Conservation (phyloP, 2,113 vertebrate species). For the Nothobranchius furzeri region DNA sequence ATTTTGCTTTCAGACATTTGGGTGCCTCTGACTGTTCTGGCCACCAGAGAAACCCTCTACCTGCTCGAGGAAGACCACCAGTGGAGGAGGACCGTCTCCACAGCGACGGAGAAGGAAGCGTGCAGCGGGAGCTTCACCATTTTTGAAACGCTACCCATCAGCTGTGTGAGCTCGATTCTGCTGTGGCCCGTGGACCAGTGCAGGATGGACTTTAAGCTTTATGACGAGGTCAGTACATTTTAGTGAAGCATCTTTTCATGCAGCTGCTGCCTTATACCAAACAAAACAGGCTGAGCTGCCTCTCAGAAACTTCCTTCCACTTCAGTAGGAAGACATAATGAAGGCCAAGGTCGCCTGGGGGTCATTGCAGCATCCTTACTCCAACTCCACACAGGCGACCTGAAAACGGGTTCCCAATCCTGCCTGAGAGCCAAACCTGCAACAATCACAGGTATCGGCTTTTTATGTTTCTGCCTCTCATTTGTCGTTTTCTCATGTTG, state of each 20-base stretch:
- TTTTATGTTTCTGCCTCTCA: conserved; percentile 1
- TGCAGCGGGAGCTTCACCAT: conserved; percentile 58
- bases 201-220: conserved; percentile 86
- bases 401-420: neutral
- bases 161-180: conserved; percentile 82
- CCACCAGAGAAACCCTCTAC: conserved; percentile 77
- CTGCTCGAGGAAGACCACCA: conserved; percentile 80
- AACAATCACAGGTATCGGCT: neutral
- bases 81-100: conserved; percentile 62
- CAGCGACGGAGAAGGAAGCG: conserved; percentile 14
- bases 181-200: conserved; percentile 81
- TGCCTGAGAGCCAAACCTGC: neutral
- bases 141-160: conserved; percentile 77
- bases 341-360: neutral
- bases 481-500: neutral
- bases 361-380: neutral
- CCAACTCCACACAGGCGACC: neutral
- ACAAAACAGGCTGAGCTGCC: too few relatives aligned
- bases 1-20: conserved; percentile 56
- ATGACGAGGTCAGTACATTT: conserved; percentile 86
- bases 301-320: neutral
- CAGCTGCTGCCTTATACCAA: neutral
- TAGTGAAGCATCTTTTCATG: too few relatives aligned
- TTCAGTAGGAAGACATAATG: neutral
- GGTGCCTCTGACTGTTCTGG: conserved; percentile 73